Evolutionary conservation across 2,888 invertebrate species (phyloP).

Genomic region (Cosmopolites sordidus): DNA sequence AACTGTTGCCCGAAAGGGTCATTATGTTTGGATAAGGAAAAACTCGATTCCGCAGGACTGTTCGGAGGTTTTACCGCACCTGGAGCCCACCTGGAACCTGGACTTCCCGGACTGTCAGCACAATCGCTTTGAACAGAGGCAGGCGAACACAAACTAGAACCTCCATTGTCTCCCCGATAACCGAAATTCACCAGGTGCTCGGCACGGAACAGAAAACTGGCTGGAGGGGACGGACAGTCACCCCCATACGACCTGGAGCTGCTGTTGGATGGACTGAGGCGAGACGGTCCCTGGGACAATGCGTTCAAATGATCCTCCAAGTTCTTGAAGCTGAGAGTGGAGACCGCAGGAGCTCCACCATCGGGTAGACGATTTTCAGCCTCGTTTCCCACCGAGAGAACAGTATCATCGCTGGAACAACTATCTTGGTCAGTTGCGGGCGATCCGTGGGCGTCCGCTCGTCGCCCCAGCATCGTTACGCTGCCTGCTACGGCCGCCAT

Average conservation of each 20-base stretch:
- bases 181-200: slow-evolving; percentile 20
- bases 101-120: slow-evolving; percentile 24
- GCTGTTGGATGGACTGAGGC: slow-evolving; percentile 44
- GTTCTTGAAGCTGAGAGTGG: slow-evolving; percentile 59
- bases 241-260: slow-evolving; percentile 15
- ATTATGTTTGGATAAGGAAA: background rate
- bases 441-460: slow-evolving; percentile 42
- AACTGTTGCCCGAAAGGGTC: background rate
- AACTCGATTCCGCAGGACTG: background rate
- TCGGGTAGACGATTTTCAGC: slow-evolving; percentile 46
- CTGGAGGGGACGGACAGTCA: slow-evolving; percentile 32
- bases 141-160: slow-evolving; percentile 30
- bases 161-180: slow-evolving; percentile 19
- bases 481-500: slow-evolving; percentile 40
- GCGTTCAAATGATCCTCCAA: slow-evolving; percentile 67
- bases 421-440: slow-evolving; percentile 55
- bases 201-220: slow-evolving; percentile 9
- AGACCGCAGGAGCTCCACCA: slow-evolving; percentile 16
- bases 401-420: slow-evolving; percentile 73
- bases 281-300: slow-evolving; percentile 53
- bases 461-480: slow-evolving; percentile 39
- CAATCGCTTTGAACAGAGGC: slow-evolving; percentile 25
- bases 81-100: slow-evolving; percentile 22
- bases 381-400: slow-evolving; percentile 77
- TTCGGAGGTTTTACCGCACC: background rate